A percentile compares a stretch with the other conserved stretches of the same genome.
phyloP scores from a whole-genome alignment of 1,140 invertebrate genomes.

The Sipha flava region DNA sequence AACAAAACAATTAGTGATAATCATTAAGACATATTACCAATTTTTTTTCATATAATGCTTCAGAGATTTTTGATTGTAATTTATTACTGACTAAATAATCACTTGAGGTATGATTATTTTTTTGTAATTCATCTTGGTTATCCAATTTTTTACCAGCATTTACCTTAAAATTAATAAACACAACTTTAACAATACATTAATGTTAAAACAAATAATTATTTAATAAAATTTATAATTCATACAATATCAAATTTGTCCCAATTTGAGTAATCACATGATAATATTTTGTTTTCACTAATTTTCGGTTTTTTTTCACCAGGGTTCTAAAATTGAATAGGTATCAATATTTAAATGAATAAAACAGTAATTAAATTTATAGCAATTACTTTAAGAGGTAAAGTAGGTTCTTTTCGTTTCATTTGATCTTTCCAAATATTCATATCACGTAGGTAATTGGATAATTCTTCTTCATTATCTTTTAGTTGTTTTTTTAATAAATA shows the following conservation, averaged over 20 bases:
- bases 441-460: constrained; percentile 64
- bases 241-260: constrained; percentile 79
- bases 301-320: constrained; percentile 36
- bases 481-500: constrained; percentile 58
- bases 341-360: constrained; percentile 35
- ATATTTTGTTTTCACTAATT: constrained; percentile 37
- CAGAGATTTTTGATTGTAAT: neutral
- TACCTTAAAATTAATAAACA: constrained; percentile 2
- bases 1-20: no score
- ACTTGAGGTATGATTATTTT: neutral
- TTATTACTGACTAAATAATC: neutral
- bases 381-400: constrained; percentile 42
- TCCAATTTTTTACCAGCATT: neutral
- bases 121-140: neutral
- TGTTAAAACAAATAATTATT: no score
- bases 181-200: neutral
- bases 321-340: constrained; percentile 48
- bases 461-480: constrained; percentile 61
- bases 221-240: constrained; percentile 40
- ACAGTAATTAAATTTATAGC: neutral
- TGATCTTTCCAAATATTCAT: constrained; percentile 73
- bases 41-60: constrained; percentile 1
- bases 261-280: constrained; percentile 55
- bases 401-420: constrained; percentile 71
- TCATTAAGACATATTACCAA: neutral